Conservation (phyloP, 2,113 vertebrate species). For the Myiozetetes cayanensis region DNA sequence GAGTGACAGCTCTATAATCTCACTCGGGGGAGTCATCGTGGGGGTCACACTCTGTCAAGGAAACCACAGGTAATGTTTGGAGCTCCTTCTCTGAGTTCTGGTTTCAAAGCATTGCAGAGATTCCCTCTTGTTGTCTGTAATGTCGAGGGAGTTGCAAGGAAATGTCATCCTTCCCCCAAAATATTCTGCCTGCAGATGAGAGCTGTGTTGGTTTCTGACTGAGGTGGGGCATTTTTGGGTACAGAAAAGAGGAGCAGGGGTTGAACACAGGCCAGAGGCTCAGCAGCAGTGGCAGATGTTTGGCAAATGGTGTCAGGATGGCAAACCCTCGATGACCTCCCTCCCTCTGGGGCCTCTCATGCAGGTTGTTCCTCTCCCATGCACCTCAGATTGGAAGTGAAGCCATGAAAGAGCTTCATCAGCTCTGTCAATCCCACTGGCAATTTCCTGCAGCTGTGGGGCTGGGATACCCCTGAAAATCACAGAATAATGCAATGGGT, state of each 20-base stretch:
- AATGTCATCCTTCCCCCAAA: background rate
- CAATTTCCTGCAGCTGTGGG: background rate
- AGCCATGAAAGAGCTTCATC: background rate
- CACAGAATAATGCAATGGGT: background rate
- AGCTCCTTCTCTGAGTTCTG: background rate
- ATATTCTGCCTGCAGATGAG: background rate
- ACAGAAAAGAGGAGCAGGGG: background rate
- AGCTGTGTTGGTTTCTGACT: background rate
- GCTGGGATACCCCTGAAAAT: background rate
- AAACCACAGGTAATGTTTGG: background rate
- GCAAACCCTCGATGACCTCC: background rate
- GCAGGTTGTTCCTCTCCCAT: background rate
- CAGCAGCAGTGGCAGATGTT: background rate
- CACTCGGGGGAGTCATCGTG: rapidly evolving
- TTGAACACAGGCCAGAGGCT: background rate
- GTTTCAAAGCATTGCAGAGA: background rate
- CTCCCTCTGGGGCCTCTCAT: rapidly evolving
- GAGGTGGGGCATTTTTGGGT: background rate
- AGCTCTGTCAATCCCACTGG: background rate
- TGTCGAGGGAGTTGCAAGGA: background rate
- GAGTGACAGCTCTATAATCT: background rate
- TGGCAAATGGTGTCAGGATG: background rate
- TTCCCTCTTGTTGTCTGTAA: background rate
- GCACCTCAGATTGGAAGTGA: background rate
- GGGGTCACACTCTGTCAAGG: background rate